Conservation (phyloP, 2,888 invertebrate genomes). For the Gibbula magus region DNA sequence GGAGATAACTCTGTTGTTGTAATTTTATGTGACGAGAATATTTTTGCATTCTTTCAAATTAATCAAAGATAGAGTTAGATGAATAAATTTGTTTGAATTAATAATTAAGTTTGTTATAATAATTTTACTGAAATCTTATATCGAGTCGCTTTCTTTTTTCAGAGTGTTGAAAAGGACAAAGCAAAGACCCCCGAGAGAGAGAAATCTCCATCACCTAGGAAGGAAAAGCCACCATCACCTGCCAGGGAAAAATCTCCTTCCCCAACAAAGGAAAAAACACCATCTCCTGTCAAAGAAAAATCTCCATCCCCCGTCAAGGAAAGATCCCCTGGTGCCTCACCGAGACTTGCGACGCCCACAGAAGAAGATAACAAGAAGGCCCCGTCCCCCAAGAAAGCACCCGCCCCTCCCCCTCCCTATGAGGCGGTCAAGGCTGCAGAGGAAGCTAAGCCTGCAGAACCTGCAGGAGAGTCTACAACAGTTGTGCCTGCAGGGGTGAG, state of each 20-base stretch:
- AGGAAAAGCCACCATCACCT: slow-evolving; percentile 15
- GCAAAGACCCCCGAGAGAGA: slow-evolving; percentile 22
- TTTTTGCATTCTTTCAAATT: no score
- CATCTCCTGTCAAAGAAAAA: slow-evolving; percentile 29
- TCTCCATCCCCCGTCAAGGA: slow-evolving; percentile 5
- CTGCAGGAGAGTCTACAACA: neutral
- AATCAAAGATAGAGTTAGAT: no score
- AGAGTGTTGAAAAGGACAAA: slow-evolving; percentile 39
- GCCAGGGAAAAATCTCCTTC: slow-evolving; percentile 17
- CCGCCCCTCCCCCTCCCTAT: slow-evolving; percentile 44
- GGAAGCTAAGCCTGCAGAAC: neutral
- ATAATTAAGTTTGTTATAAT: no score
- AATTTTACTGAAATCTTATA: no score
- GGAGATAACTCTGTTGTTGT: neutral
- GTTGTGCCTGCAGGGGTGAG: slow-evolving; percentile 1
- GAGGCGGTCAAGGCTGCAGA: neutral
- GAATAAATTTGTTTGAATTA: no score
- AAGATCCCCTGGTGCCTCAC: neutral
- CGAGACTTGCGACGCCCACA: neutral
- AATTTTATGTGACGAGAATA: no score
- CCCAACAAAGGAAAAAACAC: slow-evolving; percentile 25
- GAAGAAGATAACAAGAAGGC: slow-evolving; percentile 22
- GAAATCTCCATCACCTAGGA: slow-evolving; percentile 24
- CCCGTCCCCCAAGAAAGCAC: slow-evolving; percentile 47
- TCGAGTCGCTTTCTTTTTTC: neutral